Base-by-base conservation (phyloP, 2,797 vertebrate species). In the Gymnocypris eckloni region DNA sequence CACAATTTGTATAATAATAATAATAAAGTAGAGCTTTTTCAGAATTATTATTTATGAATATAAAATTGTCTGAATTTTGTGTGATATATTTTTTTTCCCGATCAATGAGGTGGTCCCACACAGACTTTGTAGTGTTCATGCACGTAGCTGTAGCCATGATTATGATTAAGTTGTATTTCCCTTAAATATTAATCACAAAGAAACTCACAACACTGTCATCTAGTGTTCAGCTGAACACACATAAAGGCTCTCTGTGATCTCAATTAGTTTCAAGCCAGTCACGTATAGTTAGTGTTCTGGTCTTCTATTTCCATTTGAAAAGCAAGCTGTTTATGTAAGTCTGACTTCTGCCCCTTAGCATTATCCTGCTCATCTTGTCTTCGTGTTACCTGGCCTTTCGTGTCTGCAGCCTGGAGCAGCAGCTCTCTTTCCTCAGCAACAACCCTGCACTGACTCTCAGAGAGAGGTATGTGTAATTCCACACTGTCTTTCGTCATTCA, bases 361-460 rank as follows among this genome's bases (percentile, higher is more conserved):
- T 97, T 90, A 95, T 96, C 90, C 93, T 97, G 81, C 89, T 98
- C 89, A 95, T 97, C 0, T 87, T 96, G 86, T 97, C 97, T 0
- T 97, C 97, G 2, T 97, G 95, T 0, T 98, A 97, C 61, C 91
- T 98, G 94, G 96, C 96, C 0, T 97, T 97, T 89, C 95, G 97
- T 71, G 97, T 98, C 73, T 97, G 96, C 90, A 95, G 93, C 50
- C 93, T 97, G 93, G 97, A 98, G 91, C 96, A 97, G 93, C 96
- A 97, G 90, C 94, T 98, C 76, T 95, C 95, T 80, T 95, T 96
- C 86, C 92, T 95, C 87, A 94, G 89, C 92, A 93, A 91, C 75
- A 93, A 93, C 73, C 91, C 92, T 0, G 88, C 90, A 0, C 86
- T 90, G 52, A 88, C 89, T 28, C 88, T 92, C 39, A 88, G 89